Evolutionary conservation across 2,797 vertebrate genomes (phyloP).

Genomic region (Acanthurus tractus): DNA sequence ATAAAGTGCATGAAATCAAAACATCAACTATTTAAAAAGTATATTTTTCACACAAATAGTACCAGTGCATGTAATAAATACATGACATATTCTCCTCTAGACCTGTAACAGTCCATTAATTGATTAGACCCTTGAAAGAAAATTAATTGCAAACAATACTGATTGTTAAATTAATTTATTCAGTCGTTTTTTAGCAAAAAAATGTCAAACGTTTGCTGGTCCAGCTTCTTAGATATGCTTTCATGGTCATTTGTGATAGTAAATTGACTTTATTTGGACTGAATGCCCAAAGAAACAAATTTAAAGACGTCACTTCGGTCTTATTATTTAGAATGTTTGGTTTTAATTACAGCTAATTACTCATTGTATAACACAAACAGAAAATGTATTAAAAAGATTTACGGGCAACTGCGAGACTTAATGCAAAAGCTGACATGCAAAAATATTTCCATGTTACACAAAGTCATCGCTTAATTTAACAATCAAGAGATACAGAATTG

Average conservation of each 20-base stretch:
- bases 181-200: no score
- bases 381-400: not conserved
- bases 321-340: no score
- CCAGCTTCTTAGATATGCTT: no score
- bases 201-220: no score
- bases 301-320: no score
- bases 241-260: no score
- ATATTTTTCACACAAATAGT: not conserved
- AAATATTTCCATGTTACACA: not conserved
- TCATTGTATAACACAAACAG: not conserved
- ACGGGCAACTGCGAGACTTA: not conserved
- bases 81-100: not conserved
- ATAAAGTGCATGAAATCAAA: no score
- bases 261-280: no score
- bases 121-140: no score
- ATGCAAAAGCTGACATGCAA: not conserved
- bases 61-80: constrained; percentile 6
- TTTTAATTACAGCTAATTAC: not conserved
- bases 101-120: not conserved
- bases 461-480: not conserved
- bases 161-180: no score
- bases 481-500: not conserved
- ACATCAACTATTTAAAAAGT: not conserved
- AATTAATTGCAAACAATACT: no score
- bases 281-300: no score